Percentiles rank a stretch among this genome's conserved stretches.
These are phyloP conservation scores for Chrysomela aeneicollis DNA, from an alignment of 2,888 invertebrate species.

Conservation along the genomic window DNA sequence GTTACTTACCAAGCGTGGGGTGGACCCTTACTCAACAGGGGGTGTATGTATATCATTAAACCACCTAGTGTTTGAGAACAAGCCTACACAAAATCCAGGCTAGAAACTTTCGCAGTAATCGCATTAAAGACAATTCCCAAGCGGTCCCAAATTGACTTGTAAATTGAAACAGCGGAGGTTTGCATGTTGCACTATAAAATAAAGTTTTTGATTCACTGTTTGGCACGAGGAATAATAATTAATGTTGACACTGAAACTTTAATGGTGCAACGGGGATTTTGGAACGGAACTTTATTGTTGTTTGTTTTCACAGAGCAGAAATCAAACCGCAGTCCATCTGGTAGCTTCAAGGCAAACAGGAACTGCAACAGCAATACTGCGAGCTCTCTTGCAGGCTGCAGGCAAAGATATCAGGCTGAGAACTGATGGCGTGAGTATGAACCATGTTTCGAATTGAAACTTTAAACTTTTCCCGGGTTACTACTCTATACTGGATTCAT, in stretches of 20 bases:
- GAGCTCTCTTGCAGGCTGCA: constrained; percentile 85
- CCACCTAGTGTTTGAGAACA: neutral
- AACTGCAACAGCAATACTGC: constrained; percentile 88
- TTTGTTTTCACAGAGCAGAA: constrained; percentile 74
- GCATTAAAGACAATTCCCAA: neutral
- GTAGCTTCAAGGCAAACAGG: constrained; percentile 93
- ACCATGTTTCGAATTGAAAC: too few relatives aligned
- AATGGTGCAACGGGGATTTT: neutral
- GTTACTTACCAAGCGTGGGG: constrained; percentile 85
- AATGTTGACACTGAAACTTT: neutral
- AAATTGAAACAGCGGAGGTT: constrained; percentile 23
- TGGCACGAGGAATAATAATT: constrained; percentile 31
- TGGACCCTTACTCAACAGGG: constrained; percentile 91
- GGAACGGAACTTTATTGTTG: neutral
- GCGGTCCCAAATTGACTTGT: constrained; percentile 6
- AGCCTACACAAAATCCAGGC: neutral
- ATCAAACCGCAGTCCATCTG: constrained; percentile 94
- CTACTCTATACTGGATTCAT: too few relatives aligned
- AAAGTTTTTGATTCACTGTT: constrained; percentile 31
- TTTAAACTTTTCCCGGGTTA: too few relatives aligned
- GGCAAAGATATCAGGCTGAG: constrained; percentile 89
- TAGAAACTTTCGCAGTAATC: constrained; percentile 2
- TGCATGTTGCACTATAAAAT: constrained; percentile 34
- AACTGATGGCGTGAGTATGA: constrained; percentile 82
- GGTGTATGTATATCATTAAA: constrained; percentile 86